Evolutionary conservation across 2,888 invertebrate genomes (phyloP).

Genomic region (Leucophenga montana): DNA sequence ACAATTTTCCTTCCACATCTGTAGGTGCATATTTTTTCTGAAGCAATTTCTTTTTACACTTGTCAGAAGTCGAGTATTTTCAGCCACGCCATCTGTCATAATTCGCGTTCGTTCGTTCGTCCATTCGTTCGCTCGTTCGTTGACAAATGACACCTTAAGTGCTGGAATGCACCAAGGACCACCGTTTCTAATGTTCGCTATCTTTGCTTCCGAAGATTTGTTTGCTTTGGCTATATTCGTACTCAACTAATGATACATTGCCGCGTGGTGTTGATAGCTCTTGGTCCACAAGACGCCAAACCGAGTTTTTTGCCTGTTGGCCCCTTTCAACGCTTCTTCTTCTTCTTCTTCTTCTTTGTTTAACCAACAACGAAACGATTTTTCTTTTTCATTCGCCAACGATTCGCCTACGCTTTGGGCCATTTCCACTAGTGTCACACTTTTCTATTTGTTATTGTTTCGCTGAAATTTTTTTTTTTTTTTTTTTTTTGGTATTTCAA

Average conservation of each 20-base stretch:
- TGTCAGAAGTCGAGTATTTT: slow-evolving; percentile 31
- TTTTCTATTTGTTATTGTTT: slow-evolving; percentile 11
- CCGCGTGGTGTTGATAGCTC: slow-evolving; percentile 21
- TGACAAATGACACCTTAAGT: slow-evolving; percentile 62
- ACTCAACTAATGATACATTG: slow-evolving; percentile 2
- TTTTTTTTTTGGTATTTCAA: slow-evolving; percentile 47
- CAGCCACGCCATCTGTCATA: slow-evolving; percentile 33
- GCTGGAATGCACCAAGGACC: slow-evolving; percentile 13
- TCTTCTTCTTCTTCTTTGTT: too few species aligned
- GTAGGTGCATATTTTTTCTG: neutral
- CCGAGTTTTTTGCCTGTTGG: slow-evolving; percentile 9
- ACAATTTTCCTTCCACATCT: too few species aligned
- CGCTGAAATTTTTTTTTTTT: slow-evolving; percentile 20
- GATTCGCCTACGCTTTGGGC: slow-evolving; percentile 38
- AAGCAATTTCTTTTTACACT: slow-evolving; percentile 25
- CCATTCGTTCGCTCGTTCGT: slow-evolving; percentile 1
- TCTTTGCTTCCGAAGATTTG: neutral
- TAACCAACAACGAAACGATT: slow-evolving; percentile 41
- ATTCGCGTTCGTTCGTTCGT: slow-evolving; percentile 21
- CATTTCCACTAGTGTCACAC: slow-evolving; percentile 17
- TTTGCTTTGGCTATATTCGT: neutral
- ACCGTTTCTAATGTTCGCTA: neutral
- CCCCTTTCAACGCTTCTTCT: slow-evolving; percentile 15
- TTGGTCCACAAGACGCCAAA: slow-evolving; percentile 19
- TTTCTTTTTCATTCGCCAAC: slow-evolving; percentile 52